A percentile compares a stretch with the other conserved stretches of the same genome.
phyloP scores from a whole-genome alignment of 2,797 vertebrate genomes.

The Acanthurus tractus region DNA sequence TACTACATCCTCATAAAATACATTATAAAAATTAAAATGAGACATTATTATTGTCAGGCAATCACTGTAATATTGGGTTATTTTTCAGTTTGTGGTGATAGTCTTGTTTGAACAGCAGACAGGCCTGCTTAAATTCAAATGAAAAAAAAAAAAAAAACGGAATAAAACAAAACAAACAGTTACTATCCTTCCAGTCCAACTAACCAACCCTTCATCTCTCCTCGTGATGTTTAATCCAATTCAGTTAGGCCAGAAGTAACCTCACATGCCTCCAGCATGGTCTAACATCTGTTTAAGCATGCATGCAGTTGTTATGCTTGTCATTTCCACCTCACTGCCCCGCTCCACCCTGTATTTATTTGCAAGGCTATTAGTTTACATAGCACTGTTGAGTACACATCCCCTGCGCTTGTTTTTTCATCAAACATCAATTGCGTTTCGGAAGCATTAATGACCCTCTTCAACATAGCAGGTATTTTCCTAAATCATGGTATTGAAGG shows the following conservation, averaged over 20 bases:
- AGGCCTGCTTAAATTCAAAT: slow-evolving; percentile 31
- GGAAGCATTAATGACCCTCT: not conserved
- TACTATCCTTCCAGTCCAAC: not conserved
- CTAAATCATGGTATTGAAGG: not conserved
- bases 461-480: not conserved
- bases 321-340: slow-evolving; percentile 37
- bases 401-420: not conserved
- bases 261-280: slow-evolving; percentile 61
- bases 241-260: slow-evolving; percentile 47
- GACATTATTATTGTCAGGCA: slow-evolving; percentile 3
- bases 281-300: slow-evolving; percentile 51
- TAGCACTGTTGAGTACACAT: slow-evolving; percentile 2
- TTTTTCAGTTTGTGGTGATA: slow-evolving; percentile 21
- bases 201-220: slow-evolving; percentile 31
- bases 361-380: slow-evolving; percentile 28
- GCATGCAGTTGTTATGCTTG: slow-evolving; percentile 35
- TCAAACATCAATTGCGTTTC: slow-evolving; percentile 2
- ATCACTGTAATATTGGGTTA: slow-evolving; percentile 5
- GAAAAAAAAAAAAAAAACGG: not conserved
- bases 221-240: slow-evolving; percentile 76
- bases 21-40: not conserved
- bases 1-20: slow-evolving; percentile 5
- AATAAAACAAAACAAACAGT: not conserved
- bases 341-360: slow-evolving; percentile 23
- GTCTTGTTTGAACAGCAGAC: slow-evolving; percentile 16